Base-by-base conservation (phyloP, 2,797 vertebrate genomes). In the Erethizon dorsatum region DNA sequence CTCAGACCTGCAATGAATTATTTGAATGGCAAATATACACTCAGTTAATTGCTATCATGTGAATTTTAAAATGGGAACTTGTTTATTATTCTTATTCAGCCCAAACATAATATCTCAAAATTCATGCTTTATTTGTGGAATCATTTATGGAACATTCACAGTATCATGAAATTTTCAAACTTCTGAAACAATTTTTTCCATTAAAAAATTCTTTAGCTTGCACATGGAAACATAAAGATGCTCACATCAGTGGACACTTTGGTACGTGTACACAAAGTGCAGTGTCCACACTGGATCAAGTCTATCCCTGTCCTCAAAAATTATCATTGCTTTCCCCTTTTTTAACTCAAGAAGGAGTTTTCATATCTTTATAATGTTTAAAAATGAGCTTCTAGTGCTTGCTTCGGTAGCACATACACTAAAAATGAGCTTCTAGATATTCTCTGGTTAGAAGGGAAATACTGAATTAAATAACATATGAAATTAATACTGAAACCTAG, bases 131-230 rank as follows among this genome's bases (percentile, higher is more conserved):
- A 57, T 61, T 83, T 92, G 12, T 75, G 57, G 88, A 56, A 1
- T 80, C 26, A 93, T 67, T 96, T 91, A 67, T 90, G 18, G 92
- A 85, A 93, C 92, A 24, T 50, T 54, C 47, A 75, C n/a, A 82
- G 14, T 2, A 61, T 50, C 18, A 59, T 82, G 18, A 73, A 22
- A 88, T 85, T 93, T 71, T 88, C 6, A 82, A 77, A 75, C 88
- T 91, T 89, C 33, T 7, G 17, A 88, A 26, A 26, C 9, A 56
- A 11, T 28, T 41, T 71, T 86, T 87, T 14, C n/a, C 31, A 31
- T 67, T 79, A 56, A 63, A 77, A 31, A 37, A 12, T 33, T 15
- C 15, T 41, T 28, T 65, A 84, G 77, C 7, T n/a, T 18, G 45
- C 14, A 59, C 4, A 57, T 8, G 61, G 31, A 69, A 67, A 11